A percentile compares a stretch with the other conserved stretches of the same genome.
These are phyloP conservation scores for Calcarius lapponicus DNA, from an alignment of 2,797 vertebrate genomes.

Conservation along the genomic window DNA sequence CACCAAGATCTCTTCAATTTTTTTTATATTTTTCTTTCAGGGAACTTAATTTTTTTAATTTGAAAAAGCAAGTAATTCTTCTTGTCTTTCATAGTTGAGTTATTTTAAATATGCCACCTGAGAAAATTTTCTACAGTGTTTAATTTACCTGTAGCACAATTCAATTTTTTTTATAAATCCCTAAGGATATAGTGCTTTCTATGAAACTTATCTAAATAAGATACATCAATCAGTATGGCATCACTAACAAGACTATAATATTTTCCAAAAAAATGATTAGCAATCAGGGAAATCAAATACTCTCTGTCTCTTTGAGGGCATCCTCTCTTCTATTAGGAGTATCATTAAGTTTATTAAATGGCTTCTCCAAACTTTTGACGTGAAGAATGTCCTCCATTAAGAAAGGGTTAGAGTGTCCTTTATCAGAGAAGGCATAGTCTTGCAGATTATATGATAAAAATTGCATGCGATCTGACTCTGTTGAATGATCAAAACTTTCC, in stretches of 20 bases:
- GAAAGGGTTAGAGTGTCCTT: background rate
- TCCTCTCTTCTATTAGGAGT: background rate
- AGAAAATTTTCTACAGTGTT: background rate
- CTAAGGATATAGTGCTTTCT: background rate
- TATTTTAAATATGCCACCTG: background rate
- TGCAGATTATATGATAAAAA: conserved; percentile 27
- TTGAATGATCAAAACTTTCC: background rate
- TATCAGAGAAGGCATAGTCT: background rate
- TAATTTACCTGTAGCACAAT: background rate
- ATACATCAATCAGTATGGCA: background rate
- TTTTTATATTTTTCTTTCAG: background rate
- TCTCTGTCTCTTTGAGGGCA: background rate
- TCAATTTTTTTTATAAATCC: conserved; percentile 16
- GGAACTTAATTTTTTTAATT: background rate
- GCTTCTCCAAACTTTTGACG: conserved; percentile 35
- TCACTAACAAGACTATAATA: background rate
- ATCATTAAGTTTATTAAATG: conserved; percentile 43
- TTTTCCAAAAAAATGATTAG: conserved; percentile 5
- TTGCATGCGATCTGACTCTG: background rate
- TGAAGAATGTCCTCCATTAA: conserved; percentile 52
- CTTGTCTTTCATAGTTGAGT: background rate
- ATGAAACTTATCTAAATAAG: background rate
- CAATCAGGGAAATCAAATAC: background rate
- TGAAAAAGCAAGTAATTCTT: background rate
- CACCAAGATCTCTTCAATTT: background rate